Conservation (phyloP, 2,797 vertebrate species). For the Microhierax caerulescens region DNA sequence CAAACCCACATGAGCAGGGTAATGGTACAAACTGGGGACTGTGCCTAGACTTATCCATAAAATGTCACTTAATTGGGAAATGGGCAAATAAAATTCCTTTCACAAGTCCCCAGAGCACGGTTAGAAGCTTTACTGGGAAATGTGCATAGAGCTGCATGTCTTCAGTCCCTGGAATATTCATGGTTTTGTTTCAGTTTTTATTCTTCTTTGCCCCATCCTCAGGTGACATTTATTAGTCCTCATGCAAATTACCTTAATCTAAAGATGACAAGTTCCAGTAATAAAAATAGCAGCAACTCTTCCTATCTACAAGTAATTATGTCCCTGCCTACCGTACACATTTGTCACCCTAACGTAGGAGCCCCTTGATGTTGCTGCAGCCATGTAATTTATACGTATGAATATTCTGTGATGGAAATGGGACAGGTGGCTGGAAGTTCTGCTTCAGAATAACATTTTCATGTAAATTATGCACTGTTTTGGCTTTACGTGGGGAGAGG, state of each 20-base stretch:
- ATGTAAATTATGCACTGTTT: conserved; percentile 57
- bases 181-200: background rate
- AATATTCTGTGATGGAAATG: conserved; percentile 69
- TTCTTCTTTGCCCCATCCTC: conserved; percentile 7
- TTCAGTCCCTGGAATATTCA: background rate
- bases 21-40: background rate
- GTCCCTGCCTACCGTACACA: conserved; percentile 49
- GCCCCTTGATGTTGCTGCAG: conserved; percentile 57
- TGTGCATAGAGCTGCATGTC: background rate
- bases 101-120: background rate
- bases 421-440: conserved; percentile 74
- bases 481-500: conserved; percentile 33
- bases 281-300: conserved; percentile 41
- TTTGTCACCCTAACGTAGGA: conserved; percentile 67
- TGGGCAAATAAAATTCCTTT: conserved; percentile 1
- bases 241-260: conserved; percentile 65
- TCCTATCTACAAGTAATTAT: conserved; percentile 18
- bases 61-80: background rate
- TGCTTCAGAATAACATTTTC: conserved; percentile 70
- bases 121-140: background rate
- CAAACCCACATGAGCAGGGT: background rate
- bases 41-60: background rate
- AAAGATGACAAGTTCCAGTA: conserved; percentile 60
- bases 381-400: conserved; percentile 65
- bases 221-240: conserved; percentile 34